Percentiles rank a stretch among this genome's conserved stretches.
Evolutionary conservation across 2,888 invertebrate species (phyloP).

Genomic region (Hedychridium roseum): DNA sequence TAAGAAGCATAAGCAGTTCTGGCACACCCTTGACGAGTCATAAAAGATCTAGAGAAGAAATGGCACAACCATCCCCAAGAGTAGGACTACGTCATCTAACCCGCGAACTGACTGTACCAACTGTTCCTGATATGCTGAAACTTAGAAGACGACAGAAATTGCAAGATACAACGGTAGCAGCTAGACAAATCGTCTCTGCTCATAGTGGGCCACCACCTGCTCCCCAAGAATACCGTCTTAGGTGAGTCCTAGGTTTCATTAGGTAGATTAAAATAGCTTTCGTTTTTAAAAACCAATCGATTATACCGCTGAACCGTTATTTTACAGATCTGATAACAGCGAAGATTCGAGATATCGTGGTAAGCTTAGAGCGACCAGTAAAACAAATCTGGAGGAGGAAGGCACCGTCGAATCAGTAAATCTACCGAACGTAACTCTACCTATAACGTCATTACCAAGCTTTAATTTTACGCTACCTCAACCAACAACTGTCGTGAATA

Average conservation of each 20-base stretch:
- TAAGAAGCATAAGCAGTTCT: constrained; percentile 53
- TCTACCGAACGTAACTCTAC: constrained; percentile 67
- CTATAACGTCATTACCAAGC: constrained; percentile 68
- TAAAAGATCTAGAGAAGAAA: constrained; percentile 44
- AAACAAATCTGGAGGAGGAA: constrained; percentile 54
- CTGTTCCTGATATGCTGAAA: constrained; percentile 71
- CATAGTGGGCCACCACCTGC: constrained; percentile 43
- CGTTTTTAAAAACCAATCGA: constrained; percentile 1
- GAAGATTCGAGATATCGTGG: constrained; percentile 58
- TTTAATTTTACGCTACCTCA: constrained; percentile 66
- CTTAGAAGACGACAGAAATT: constrained; percentile 70
- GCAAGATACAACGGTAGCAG: constrained; percentile 70
- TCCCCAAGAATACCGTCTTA: constrained; percentile 52
- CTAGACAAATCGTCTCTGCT: constrained; percentile 69
- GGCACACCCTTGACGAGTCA: constrained; percentile 23
- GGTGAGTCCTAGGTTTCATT: constrained; percentile 33
- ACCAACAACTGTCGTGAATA: constrained; percentile 33
- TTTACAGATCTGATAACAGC: constrained; percentile 52
- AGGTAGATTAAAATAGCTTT: background rate
- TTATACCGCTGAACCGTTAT: constrained; percentile 7
- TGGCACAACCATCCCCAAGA: constrained; percentile 32
- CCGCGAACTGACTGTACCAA: constrained; percentile 70
- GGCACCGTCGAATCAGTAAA: constrained; percentile 64
- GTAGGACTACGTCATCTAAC: constrained; percentile 58
- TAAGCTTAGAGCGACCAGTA: constrained; percentile 62